A percentile compares a stretch with the other conserved stretches of the same genome.
phyloP scores from a whole-genome alignment of 1,140 invertebrate species.

The Hesperophylax magnus region DNA sequence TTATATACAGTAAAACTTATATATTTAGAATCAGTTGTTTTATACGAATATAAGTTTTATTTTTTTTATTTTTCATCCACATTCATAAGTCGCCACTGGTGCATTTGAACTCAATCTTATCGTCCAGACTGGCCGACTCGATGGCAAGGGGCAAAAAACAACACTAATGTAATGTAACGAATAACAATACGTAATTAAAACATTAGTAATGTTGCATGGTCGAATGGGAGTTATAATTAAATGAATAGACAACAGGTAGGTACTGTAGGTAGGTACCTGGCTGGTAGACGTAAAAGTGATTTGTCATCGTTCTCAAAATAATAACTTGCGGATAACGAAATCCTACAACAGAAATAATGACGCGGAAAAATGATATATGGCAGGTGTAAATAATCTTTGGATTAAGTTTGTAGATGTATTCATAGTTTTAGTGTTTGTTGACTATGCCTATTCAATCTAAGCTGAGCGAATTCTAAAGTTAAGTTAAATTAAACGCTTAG shows the following conservation, averaged over 20 bases:
- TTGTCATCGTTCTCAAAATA: constrained; percentile 38
- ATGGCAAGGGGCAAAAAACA: not conserved
- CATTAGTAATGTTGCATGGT: constrained; percentile 31
- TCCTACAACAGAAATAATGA: constrained; percentile 38
- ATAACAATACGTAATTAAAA: constrained; percentile 44
- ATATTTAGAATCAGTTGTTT: too few relatives aligned
- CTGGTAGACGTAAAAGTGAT: constrained; percentile 24
- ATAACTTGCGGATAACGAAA: constrained; percentile 23
- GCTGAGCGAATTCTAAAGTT: too few relatives aligned
- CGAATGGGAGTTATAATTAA: constrained; percentile 26
- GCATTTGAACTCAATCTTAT: too few relatives aligned
- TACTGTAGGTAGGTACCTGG: constrained; percentile 5
- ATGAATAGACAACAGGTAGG: constrained; percentile 11
- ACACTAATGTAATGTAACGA: constrained; percentile 8
- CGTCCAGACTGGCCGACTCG: too few relatives aligned
- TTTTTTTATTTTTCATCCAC: too few relatives aligned
- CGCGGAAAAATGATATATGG: constrained; percentile 6
- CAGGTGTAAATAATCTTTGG: not conserved
- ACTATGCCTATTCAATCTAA: too few relatives aligned
- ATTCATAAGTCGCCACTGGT: too few relatives aligned
- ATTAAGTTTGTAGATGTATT: too few relatives aligned
- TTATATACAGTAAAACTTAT: too few relatives aligned
- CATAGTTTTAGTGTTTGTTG: too few relatives aligned
- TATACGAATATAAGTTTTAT: too few relatives aligned
- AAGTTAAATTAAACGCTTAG: too few relatives aligned